Evolutionary conservation across 1,140 invertebrate genomes (phyloP), one percentile per base, ranked within the genome.

Genomic region (Tetragonula clypearis): DNA sequence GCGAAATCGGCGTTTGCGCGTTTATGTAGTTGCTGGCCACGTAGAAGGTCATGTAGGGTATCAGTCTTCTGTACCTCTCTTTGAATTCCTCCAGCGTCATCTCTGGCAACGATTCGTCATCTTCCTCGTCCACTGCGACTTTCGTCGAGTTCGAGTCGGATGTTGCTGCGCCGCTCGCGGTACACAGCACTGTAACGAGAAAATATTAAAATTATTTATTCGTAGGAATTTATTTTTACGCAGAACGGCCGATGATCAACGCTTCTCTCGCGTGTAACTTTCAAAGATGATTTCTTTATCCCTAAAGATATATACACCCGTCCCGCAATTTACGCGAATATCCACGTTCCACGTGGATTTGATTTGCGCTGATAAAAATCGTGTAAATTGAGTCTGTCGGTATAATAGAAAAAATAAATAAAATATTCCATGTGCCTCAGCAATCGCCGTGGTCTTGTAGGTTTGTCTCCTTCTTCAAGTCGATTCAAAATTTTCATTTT

Each of bases 11-110:
- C 0, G 23, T 26, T 12, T 87, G 86, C 0, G 65, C 49, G 79
- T 88, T 91, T 0, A 93, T 87, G 90, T 96, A 95, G 88, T 96
- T 96, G 82, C 96, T 96, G 2, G 96, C 95, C 30, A 97, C 95
- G 92, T 97, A 98, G 92, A 97, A 98, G 58, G 97, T 97, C 96
- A 97, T 97, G 91, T 98, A 98, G 2, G 97, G 97, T 90, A 98
- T 97, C 66, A 98, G 92, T 75, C 97, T 95, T 87, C 97, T 96
- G 90, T 97, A 97, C 66, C 97, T 95, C 93, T 97, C 96, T 83
- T 96, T 96, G 71, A 94, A 92, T 56, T 92, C 89, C 19, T 85
- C 90, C 1, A 94, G 82, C 14, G 92, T 91, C 26, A 92, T 90
- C 6, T 92, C 88, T 3, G 86, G 62, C 14, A 92, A 41, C 49